Conservation (phyloP, 2,797 vertebrate species). For the Limosa lapponica region DNA sequence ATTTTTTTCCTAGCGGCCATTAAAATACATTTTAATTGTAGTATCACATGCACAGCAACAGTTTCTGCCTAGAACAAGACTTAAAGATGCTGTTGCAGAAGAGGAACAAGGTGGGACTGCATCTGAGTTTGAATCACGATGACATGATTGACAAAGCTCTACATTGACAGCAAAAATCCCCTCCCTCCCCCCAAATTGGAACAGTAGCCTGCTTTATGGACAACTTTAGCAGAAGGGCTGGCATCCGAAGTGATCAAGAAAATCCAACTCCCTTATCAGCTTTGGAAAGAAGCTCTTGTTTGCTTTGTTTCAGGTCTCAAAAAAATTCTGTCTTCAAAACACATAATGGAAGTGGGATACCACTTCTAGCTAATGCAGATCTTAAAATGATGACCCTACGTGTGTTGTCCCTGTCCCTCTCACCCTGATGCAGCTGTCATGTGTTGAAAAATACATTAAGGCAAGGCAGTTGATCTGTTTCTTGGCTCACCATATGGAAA, state of each 20-base stretch:
- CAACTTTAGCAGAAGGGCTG: not conserved
- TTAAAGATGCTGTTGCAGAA: not conserved
- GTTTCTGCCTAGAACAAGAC: not conserved
- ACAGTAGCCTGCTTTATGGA: not conserved
- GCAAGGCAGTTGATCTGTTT: not conserved
- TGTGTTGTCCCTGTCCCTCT: not conserved
- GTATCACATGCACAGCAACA: not conserved
- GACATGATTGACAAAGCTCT: no score
- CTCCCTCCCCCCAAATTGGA: not conserved
- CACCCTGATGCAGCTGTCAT: not conserved
- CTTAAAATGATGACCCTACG: not conserved
- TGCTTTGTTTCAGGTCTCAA: not conserved
- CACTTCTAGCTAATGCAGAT: not conserved
- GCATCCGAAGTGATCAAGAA: not conserved
- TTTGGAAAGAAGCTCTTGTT: not conserved
- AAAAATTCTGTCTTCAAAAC: not conserved
- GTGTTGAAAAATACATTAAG: not conserved
- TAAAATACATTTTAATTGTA: constrained; percentile 9
- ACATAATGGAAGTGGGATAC: not conserved
- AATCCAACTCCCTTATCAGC: not conserved
- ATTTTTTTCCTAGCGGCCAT: not conserved
- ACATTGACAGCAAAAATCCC: not conserved
- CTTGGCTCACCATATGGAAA: not conserved
- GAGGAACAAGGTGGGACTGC: not conserved
- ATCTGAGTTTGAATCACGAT: not conserved